A percentile compares a stretch with the other conserved stretches of the same genome.
phyloP scores from a whole-genome alignment of 2,888 invertebrate species.

The Autographa pulchrina region DNA sequence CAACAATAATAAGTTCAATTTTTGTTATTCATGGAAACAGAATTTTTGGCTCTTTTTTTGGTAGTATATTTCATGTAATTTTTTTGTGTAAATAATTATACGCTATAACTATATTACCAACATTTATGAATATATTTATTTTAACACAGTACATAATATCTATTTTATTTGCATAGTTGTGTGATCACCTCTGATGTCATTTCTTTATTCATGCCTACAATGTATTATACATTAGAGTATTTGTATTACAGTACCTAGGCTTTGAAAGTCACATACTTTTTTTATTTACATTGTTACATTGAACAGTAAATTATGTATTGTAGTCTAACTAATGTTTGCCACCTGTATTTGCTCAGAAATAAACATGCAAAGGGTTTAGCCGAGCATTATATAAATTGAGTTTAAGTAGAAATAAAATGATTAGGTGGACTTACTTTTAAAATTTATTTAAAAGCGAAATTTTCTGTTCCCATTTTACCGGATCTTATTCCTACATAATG shows the following conservation, averaged over 20 bases:
- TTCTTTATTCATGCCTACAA: neutral
- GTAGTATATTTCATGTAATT: too few relatives aligned
- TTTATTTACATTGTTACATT: slow-evolving; percentile 3
- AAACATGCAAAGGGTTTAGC: neutral
- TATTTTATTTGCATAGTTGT: slow-evolving; percentile 3
- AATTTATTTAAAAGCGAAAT: neutral
- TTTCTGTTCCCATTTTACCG: too few relatives aligned
- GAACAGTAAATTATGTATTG: neutral
- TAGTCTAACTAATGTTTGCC: neutral
- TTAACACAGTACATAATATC: neutral
- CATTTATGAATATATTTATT: neutral
- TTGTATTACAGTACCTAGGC: neutral
- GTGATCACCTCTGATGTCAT: slow-evolving; percentile 2
- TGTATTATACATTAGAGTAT: neutral
- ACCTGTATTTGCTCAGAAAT: neutral
- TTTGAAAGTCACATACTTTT: slow-evolving; percentile 1
- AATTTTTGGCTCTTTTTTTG: too few relatives aligned
- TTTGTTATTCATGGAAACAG: too few relatives aligned
- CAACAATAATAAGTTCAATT: too few relatives aligned
- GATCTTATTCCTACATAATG: too few relatives aligned
- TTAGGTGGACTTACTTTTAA: neutral
- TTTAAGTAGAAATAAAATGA: neutral
- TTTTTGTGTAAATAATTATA: neutral
- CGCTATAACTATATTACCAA: neutral
- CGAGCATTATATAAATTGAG: neutral